phyloP scores from a whole-genome alignment of 1,140 invertebrate species.

The Heterodera schachtii region DNA sequence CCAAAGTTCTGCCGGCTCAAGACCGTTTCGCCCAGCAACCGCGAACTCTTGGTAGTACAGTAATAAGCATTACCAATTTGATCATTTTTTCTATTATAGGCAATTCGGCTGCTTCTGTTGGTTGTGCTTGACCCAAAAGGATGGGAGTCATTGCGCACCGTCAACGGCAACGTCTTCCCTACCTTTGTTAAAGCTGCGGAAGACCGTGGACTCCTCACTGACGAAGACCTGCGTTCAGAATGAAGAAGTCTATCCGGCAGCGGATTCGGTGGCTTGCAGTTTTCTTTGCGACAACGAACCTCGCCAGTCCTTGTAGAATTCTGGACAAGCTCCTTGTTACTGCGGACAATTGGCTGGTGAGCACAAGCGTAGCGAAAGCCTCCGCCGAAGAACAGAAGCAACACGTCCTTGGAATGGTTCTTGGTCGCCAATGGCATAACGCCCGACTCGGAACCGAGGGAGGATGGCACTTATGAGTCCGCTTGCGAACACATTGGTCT shows the following conservation, averaged over 20 bases:
- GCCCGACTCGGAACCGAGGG: background rate
- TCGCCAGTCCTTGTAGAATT: background rate
- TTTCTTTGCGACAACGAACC: background rate
- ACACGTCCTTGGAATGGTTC: background rate
- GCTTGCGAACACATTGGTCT: background rate
- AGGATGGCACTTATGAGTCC: background rate
- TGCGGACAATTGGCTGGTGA: background rate
- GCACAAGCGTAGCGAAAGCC: background rate
- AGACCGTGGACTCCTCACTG: background rate
- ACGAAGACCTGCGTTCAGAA: background rate
- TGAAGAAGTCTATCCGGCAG: background rate
- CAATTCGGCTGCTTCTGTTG: background rate
- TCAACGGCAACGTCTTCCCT: background rate
- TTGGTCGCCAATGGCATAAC: background rate
- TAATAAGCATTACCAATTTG: too few relatives aligned
- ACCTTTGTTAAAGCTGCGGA: background rate
- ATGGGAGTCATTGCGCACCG: background rate
- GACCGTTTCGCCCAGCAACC: background rate
- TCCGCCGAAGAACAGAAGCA: background rate
- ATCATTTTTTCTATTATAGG: too few relatives aligned
- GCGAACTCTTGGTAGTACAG: background rate
- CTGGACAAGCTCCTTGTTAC: background rate
- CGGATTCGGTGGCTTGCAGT: background rate
- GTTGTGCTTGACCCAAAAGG: background rate
- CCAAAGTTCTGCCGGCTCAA: background rate